Conservation (phyloP, 2,797 vertebrate species). For the Myripristis jacobus region DNA sequence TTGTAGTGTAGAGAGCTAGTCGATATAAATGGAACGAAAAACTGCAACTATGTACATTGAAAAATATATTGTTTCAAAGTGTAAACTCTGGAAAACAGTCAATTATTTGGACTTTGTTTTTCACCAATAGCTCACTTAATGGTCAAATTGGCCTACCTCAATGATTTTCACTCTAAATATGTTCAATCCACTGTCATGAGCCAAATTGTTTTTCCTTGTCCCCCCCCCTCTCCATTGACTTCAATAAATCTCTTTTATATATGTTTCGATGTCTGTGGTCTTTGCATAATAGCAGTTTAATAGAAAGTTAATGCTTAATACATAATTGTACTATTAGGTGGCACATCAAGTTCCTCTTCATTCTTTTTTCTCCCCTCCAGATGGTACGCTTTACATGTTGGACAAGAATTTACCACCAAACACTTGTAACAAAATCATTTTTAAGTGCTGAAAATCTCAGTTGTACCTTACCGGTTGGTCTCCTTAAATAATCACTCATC, state of each 20-base stretch:
- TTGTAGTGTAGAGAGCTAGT: conserved; percentile 68
- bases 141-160: conserved; percentile 85
- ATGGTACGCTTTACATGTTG: not conserved
- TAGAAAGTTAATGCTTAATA: conserved; percentile 1
- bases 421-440: not conserved
- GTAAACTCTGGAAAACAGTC: conserved; percentile 74
- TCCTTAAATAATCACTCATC: not conserved
- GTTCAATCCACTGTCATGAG: conserved; percentile 83
- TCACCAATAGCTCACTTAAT: conserved; percentile 79
- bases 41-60: conserved; percentile 61
- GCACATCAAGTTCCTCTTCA: not conserved
- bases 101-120: conserved; percentile 82
- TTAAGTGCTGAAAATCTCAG: too few relatives aligned
- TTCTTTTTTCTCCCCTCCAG: not conserved
- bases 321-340: conserved; percentile 10
- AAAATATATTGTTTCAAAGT: conserved; percentile 71
- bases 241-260: conserved; percentile 96
- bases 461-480: conserved; percentile 1
- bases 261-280: conserved; percentile 81
- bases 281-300: conserved; percentile 31
- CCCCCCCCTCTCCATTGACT: conserved; percentile 89
- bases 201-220: conserved; percentile 86
- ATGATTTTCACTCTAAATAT: conserved; percentile 80
- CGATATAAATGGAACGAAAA: conserved; percentile 65
- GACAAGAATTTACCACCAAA: not conserved